Percentiles rank a stretch among this genome's conserved stretches.
These are phyloP conservation scores for Drosophila hamatofila DNA, from an alignment of 2,888 invertebrate species.

Conservation along the genomic window DNA sequence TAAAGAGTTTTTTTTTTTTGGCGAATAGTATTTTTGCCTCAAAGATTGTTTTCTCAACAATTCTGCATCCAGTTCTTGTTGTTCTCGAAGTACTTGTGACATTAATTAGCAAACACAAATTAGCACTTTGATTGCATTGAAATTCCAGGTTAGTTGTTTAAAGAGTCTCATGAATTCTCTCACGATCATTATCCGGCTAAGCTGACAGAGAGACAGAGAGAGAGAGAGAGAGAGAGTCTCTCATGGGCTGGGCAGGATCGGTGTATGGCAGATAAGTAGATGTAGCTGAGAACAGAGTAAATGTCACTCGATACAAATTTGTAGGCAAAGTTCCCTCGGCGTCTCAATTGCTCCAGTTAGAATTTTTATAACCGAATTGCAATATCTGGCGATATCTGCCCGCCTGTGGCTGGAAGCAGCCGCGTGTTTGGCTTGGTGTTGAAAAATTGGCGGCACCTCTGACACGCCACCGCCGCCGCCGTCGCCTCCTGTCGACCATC, in stretches of 20 bases:
- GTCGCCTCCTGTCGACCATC: no score
- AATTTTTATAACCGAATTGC: conserved; percentile 69
- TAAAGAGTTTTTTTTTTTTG: background rate
- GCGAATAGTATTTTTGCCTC: background rate
- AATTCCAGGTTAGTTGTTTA: conserved; percentile 49
- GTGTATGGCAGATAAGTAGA: conserved; percentile 26
- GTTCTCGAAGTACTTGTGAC: conserved; percentile 19
- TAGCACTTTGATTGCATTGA: conserved; percentile 68
- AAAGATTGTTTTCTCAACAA: background rate
- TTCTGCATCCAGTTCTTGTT: background rate
- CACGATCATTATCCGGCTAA: conserved; percentile 71
- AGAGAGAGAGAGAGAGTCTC: conserved; percentile 30
- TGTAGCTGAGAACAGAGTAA: conserved; percentile 53
- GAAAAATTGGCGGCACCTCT: conserved; percentile 79
- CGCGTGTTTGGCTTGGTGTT: conserved; percentile 71
- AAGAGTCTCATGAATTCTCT: conserved; percentile 65
- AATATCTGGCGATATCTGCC: conserved; percentile 54
- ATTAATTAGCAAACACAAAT: conserved; percentile 73
- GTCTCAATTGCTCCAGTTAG: conserved; percentile 73
- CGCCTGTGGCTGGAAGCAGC: conserved; percentile 13
- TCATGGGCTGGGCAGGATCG: conserved; percentile 24
- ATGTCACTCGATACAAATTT: conserved; percentile 74
- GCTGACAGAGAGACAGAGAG: background rate
- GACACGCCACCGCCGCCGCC: conserved; percentile 25
- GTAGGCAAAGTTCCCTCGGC: conserved; percentile 34